Conservation (phyloP, 2,888 invertebrate genomes). For the Phorcus lineatus region DNA sequence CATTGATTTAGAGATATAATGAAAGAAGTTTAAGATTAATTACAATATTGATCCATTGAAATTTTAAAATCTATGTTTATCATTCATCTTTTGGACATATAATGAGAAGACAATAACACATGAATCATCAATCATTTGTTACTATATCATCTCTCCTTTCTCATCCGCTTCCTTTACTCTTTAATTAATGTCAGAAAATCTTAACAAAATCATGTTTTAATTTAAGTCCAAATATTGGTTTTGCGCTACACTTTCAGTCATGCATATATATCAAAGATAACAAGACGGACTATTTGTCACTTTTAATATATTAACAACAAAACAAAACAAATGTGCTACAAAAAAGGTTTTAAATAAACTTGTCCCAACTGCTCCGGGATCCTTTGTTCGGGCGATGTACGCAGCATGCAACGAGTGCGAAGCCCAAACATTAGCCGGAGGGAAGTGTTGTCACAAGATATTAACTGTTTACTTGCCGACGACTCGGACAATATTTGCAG, state of each 20-base stretch:
- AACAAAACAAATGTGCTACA: conserved; percentile 10
- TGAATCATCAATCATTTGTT: too few species aligned
- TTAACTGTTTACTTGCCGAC: conserved; percentile 41
- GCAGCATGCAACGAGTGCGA: conserved; percentile 39
- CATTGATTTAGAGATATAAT: too few species aligned
- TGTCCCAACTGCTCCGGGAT: not conserved
- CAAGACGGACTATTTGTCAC: not conserved
- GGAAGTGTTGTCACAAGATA: conserved; percentile 44
- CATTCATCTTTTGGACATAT: too few species aligned
- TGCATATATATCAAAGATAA: conserved; percentile 2
- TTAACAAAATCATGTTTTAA: too few species aligned
- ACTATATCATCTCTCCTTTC: too few species aligned
- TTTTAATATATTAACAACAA: not conserved
- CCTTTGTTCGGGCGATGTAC: conserved; percentile 15
- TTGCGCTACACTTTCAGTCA: not conserved
- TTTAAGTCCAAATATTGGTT: too few species aligned
- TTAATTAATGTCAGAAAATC: too few species aligned
- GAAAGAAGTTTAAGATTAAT: too few species aligned
- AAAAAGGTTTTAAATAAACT: conserved; percentile 14
- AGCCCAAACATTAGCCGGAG: conserved; percentile 36
- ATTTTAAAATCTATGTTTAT: too few species aligned
- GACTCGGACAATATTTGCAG: conserved; percentile 33
- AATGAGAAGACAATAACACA: too few species aligned
- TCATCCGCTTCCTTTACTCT: too few species aligned
- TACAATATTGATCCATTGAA: too few species aligned